Evolutionary conservation across 2,113 vertebrate species (phyloP), one percentile per base, ranked within the genome.

Genomic region (Thryonomys swinderianus): DNA sequence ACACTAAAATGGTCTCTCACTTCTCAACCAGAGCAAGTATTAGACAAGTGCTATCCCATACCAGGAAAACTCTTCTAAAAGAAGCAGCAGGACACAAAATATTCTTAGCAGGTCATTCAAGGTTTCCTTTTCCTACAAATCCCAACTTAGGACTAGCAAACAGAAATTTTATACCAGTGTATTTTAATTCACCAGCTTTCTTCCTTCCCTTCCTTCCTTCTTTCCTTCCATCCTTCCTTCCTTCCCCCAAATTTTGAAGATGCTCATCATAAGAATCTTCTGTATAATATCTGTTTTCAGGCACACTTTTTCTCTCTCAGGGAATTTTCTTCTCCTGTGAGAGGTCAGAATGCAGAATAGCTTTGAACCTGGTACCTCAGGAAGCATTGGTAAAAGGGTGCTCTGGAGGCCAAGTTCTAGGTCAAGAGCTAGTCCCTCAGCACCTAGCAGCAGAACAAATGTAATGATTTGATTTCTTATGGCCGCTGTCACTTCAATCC

Each of bases 401-500:
- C 67, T 61, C 90, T 64, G 73, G 32, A 30, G 57, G 73, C 90
- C 55, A 4, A 51, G 9, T 76, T 96, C 74, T n/a, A 4, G 27
- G 85, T 67, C 62, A 40, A 88, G 71, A 87, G 30, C 25, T 8
- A 48, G 18, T 81, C 85, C 2, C 90, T 90, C 80, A 18, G 40
- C 21, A n/a, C 25, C 5, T 1, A 66, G 78, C 57, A 30, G 82
- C 67, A 76, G 73, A 85, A 86, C 66, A 87, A 79, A 71, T 62
- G 71, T 90, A 88, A 95, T 91, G 57, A 97, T 93, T 79, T 73
- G 88, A 85, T 94, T 88, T 95, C 93, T 88, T 83, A 83, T 20
- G 69, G 82, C 85, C 82, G 11, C 96, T 73, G 93, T 96, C 93
- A 80, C 90, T 89, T 92, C 66, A 73, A 53, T 86, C 95, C 85